These are phyloP conservation scores for Clarias laeviceps DNA, from an alignment of 2,797 vertebrate species.

Conservation along the genomic window DNA sequence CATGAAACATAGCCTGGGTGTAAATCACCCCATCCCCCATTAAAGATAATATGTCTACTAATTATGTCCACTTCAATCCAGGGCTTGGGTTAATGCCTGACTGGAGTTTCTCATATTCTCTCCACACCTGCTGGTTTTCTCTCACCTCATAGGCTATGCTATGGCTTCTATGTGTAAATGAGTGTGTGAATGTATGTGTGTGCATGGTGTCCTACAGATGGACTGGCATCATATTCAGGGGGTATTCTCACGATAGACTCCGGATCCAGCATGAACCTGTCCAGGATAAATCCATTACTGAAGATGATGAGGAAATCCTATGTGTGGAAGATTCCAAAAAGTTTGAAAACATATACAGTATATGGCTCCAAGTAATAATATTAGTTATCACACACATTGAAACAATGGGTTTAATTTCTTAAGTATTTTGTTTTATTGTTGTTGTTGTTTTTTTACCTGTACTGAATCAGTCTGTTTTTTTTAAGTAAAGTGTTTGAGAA, in stretches of 20 bases:
- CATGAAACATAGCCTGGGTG: not conserved
- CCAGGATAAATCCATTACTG: not conserved
- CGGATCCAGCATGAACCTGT: not conserved
- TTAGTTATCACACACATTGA: not conserved
- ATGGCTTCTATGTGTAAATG: not conserved
- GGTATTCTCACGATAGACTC: not conserved
- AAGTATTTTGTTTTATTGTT: not conserved
- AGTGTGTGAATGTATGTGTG: not conserved
- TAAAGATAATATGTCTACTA: not conserved
- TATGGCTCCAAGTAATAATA: not conserved
- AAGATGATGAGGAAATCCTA: not conserved
- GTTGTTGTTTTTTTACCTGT: not conserved
- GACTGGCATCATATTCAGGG: not conserved
- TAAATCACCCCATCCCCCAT: not conserved
- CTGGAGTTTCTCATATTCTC: not conserved
- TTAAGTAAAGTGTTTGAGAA: not conserved
- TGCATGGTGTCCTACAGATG: not conserved
- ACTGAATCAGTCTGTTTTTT: not conserved
- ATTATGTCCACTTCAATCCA: not conserved
- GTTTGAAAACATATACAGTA: not conserved
- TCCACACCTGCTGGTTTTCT: not conserved
- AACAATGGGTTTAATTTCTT: not conserved
- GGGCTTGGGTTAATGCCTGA: not conserved
- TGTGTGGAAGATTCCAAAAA: not conserved
- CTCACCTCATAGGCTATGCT: not conserved